phyloP scores from a whole-genome alignment of 1,140 invertebrate genomes.

The Coelopa frigida region DNA sequence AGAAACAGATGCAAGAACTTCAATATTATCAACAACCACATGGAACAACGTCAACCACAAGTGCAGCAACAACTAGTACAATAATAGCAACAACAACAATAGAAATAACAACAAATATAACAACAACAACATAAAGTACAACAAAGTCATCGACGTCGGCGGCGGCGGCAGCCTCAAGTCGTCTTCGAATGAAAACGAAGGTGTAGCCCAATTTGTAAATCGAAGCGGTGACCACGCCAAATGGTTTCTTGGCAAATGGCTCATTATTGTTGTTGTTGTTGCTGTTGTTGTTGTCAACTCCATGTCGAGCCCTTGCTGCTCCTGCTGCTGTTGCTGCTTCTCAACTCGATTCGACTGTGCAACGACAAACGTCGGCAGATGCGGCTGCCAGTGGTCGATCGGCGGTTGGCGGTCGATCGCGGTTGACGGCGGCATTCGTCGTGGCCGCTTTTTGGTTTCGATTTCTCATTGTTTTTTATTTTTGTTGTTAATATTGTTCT shows the following conservation, averaged over 20 bases:
- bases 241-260: not conserved
- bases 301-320: no score
- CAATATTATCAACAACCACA: no score
- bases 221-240: not conserved
- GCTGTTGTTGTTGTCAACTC: not conserved
- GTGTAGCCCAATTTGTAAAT: constrained; percentile 44
- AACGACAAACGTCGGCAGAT: no score
- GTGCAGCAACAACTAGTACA: not conserved
- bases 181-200: constrained; percentile 41
- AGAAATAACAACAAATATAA: not conserved
- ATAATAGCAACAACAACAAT: not conserved
- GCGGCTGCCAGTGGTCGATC: no score
- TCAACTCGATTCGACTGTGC: no score
- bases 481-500: constrained; percentile 1
- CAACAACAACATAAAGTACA: no score
- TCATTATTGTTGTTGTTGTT: no score
- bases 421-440: constrained; percentile 2
- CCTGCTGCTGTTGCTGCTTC: no score
- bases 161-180: no score
- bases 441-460: constrained; percentile 15
- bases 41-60: no score
- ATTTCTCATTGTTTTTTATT: not conserved
- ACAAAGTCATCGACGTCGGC: no score
- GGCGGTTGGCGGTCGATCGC: no score
- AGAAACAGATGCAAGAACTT: constrained; percentile 6